phyloP scores from a whole-genome alignment of 1,140 invertebrate species.

The Pachypeltis micranthus region DNA sequence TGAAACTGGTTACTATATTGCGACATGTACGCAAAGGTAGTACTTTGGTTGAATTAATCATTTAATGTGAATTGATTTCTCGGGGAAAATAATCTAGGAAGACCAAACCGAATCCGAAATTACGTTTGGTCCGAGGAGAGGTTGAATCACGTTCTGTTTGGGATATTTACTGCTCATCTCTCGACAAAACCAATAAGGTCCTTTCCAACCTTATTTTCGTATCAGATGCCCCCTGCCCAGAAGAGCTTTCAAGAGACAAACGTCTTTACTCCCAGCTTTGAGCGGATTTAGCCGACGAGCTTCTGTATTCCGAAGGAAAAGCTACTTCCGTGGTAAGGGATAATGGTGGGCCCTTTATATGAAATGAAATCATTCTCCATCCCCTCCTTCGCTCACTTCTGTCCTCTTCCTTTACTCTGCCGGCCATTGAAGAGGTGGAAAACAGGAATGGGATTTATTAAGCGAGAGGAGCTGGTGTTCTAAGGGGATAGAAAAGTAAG shows the following conservation, averaged over 20 bases:
- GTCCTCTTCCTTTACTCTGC: background rate
- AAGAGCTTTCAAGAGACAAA: constrained; percentile 6
- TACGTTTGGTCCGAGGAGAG: too few relatives aligned
- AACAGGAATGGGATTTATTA: constrained; percentile 7
- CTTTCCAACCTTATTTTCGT: background rate
- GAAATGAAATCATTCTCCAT: background rate
- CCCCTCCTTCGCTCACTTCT: background rate
- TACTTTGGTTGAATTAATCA: too few relatives aligned
- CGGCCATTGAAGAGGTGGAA: constrained; percentile 5
- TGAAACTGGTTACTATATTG: too few relatives aligned
- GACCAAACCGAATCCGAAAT: too few relatives aligned
- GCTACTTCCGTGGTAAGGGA: background rate
- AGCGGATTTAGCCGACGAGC: background rate
- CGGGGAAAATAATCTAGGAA: too few relatives aligned
- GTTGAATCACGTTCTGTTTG: too few relatives aligned
- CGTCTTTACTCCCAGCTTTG: constrained; percentile 3
- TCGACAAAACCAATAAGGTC: background rate
- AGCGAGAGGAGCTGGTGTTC: background rate
- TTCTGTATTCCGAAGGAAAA: background rate
- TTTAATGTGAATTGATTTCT: too few relatives aligned
- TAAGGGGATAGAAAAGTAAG: background rate
- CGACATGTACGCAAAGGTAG: too few relatives aligned
- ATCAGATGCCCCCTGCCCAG: background rate
- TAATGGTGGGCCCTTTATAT: constrained; percentile 4
- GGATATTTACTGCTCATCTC: too few relatives aligned